These are phyloP conservation scores for Diplodus sargus DNA, from an alignment of 2,797 vertebrate genomes.

Conservation along the genomic window DNA sequence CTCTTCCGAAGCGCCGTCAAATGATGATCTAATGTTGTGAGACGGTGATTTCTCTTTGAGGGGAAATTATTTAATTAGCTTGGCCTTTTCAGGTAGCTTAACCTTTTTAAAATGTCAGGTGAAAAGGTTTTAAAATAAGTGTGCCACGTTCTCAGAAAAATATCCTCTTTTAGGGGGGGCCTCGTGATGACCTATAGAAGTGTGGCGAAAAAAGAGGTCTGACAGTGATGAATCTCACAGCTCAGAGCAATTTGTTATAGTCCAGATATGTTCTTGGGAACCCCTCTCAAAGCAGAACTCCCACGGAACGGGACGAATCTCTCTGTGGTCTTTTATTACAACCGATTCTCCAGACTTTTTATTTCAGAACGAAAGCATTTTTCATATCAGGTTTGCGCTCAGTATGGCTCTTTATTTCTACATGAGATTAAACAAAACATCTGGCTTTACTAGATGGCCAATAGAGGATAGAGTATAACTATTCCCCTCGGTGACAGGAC, in stretches of 20 bases:
- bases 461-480: constrained; percentile 54
- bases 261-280: constrained; percentile 61
- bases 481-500: constrained; percentile 64
- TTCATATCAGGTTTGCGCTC: constrained; percentile 26
- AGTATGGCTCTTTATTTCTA: constrained; percentile 34
- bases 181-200: constrained; percentile 75
- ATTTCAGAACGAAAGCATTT: constrained; percentile 14
- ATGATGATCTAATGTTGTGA: constrained; percentile 64
- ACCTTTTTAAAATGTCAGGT: constrained; percentile 86
- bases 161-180: constrained; percentile 61
- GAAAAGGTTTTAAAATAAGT: constrained; percentile 76
- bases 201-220: constrained; percentile 57
- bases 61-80: constrained; percentile 80
- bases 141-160: constrained; percentile 73
- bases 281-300: constrained; percentile 52
- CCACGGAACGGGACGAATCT: constrained; percentile 36
- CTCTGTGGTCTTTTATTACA: constrained; percentile 37
- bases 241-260: constrained; percentile 70
- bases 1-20: constrained; percentile 43
- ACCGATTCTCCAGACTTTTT: constrained; percentile 24
- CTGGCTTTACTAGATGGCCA: constrained; percentile 48
- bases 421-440: constrained; percentile 43
- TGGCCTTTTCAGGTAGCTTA: constrained; percentile 82
- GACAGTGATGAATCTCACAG: constrained; percentile 78
- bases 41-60: constrained; percentile 72